phyloP scores from a whole-genome alignment of 2,797 vertebrate genomes.

The Onychomys leucogaster region DNA sequence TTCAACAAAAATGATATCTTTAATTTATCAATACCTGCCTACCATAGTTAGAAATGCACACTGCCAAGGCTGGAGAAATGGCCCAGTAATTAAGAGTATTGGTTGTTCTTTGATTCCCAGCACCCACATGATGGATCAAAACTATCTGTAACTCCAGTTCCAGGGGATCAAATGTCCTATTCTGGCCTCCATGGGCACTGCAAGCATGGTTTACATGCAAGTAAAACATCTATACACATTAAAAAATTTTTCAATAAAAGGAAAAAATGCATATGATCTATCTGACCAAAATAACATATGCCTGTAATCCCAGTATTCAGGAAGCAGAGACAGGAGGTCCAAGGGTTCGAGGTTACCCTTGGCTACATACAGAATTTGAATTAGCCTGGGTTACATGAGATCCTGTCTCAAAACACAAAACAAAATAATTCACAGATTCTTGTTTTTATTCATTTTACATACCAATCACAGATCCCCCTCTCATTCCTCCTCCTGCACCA shows the following conservation, averaged over 20 bases:
- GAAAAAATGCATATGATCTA: neutral
- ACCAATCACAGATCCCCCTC: too few species aligned
- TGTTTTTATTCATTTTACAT: too few species aligned
- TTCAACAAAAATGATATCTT: neutral
- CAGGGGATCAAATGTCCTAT: neutral
- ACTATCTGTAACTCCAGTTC: neutral
- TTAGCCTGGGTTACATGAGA: neutral
- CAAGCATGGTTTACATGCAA: accelerated
- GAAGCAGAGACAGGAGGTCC: neutral
- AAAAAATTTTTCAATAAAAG: neutral
- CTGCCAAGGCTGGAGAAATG: neutral
- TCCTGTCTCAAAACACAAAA: neutral
- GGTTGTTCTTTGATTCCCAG: neutral
- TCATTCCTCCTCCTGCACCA: too few species aligned
- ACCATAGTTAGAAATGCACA: neutral
- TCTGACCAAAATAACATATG: neutral
- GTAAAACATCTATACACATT: neutral
- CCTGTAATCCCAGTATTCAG: neutral
- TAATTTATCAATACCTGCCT: neutral
- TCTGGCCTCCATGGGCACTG: neutral
- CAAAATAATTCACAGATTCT: neutral
- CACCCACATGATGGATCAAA: neutral
- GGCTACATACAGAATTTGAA: neutral
- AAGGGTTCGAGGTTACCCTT: neutral
- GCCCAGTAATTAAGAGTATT: neutral